These are phyloP conservation scores for Periophthalmus modestus DNA, from an alignment of 2,113 vertebrate genomes.

Conservation along the genomic window DNA sequence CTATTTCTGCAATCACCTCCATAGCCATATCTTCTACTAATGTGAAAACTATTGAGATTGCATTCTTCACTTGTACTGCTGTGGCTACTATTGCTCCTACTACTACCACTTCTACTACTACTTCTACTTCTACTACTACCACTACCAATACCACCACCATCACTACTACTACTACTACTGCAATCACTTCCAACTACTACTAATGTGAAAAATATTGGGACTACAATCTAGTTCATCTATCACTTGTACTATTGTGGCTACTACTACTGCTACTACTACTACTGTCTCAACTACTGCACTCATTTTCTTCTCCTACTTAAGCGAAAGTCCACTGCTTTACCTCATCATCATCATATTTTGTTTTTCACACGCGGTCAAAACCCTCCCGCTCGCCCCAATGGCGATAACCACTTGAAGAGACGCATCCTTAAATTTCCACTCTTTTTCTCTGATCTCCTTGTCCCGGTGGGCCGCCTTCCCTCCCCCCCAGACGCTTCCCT, in stretches of 20 bases:
- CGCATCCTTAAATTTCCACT: constrained; percentile 60
- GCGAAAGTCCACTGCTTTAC: not conserved
- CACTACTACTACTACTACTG: not conserved
- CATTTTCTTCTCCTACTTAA: not conserved
- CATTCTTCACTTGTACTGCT: too few relatives aligned
- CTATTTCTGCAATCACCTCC: not conserved
- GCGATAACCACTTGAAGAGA: constrained; percentile 63
- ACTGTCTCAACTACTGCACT: not conserved
- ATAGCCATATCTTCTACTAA: too few relatives aligned
- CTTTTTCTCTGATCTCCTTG: constrained; percentile 14
- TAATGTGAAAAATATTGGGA: not conserved
- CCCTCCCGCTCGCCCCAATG: not conserved
- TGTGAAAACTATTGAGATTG: too few relatives aligned
- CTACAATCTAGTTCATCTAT: not conserved
- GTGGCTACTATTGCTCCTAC: not conserved
- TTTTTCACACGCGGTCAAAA: not conserved
- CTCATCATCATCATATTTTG: too few relatives aligned
- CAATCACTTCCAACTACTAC: not conserved
- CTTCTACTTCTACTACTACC: not conserved
- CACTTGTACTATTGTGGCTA: not conserved
- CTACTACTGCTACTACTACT: not conserved
- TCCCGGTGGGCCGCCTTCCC: constrained; percentile 42
- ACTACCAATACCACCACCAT: not conserved
- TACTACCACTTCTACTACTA: not conserved
- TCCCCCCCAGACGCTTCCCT: constrained; percentile 36